A percentile compares a stretch with the other conserved stretches of the same genome.
Evolutionary conservation across 2,888 invertebrate species (phyloP).

Genomic region (Pyrrhosoma nymphula): DNA sequence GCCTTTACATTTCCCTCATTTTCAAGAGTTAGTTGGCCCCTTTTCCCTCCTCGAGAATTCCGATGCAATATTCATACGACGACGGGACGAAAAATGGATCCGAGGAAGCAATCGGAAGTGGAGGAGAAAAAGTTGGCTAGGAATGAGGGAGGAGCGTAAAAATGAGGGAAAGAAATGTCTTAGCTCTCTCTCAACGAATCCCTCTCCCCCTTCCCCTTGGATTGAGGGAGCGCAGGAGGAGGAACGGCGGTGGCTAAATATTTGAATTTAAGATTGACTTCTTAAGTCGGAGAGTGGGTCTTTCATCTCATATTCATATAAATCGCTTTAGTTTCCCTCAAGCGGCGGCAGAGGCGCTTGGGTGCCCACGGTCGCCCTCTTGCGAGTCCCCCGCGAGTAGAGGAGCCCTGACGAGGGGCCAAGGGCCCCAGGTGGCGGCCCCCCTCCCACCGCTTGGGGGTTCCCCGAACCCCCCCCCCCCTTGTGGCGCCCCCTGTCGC

Average conservation of each 20-base stretch:
- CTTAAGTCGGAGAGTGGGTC: background rate
- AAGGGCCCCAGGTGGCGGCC: background rate
- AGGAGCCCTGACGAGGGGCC: background rate
- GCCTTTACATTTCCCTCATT: too few relatives aligned
- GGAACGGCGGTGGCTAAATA: background rate
- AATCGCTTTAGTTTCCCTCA: background rate
- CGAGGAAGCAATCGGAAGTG: background rate
- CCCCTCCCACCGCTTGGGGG: background rate
- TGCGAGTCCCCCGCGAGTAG: background rate
- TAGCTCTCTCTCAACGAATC: background rate
- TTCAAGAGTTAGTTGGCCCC: background rate
- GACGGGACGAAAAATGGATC: background rate
- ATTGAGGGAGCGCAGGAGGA: background rate
- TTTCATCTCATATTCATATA: slow-evolving; percentile 28
- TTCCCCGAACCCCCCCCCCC: background rate
- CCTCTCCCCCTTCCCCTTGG: background rate
- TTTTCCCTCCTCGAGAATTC: background rate
- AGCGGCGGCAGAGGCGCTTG: background rate
- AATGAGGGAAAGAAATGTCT: background rate
- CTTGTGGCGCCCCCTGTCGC: background rate
- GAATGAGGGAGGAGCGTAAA: background rate
- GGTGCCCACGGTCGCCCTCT: background rate
- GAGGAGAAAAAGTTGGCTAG: background rate
- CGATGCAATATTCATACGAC: background rate
- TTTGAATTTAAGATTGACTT: slow-evolving; percentile 54